Evolutionary conservation across 1,140 invertebrate genomes (phyloP).

Genomic region (Heliconius congener): DNA sequence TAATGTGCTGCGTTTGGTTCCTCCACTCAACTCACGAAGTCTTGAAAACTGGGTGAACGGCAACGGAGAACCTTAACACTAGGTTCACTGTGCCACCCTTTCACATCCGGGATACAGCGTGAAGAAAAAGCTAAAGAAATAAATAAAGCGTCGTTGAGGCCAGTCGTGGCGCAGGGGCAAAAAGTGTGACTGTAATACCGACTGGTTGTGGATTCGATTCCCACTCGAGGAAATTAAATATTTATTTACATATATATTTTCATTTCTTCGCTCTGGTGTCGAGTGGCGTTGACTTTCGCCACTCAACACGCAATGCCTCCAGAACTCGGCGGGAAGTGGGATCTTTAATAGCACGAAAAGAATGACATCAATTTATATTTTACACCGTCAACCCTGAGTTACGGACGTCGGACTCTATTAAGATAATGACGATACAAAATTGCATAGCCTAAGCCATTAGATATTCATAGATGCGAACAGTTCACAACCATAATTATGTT

Average conservation of each 20-base stretch:
- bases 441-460: slow-evolving; percentile 14
- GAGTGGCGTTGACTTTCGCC: too few species aligned
- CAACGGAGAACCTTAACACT: background rate
- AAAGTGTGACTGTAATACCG: too few species aligned
- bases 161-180: too few species aligned
- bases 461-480: slow-evolving; percentile 16
- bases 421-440: slow-evolving; percentile 21
- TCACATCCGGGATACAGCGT: background rate
- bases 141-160: too few species aligned
- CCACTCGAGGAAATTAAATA: too few species aligned
- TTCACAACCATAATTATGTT: slow-evolving; percentile 6
- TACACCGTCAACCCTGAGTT: background rate
- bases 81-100: too few species aligned
- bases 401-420: slow-evolving; percentile 11
- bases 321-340: too few species aligned
- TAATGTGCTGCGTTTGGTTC: background rate
- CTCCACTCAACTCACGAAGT: background rate
- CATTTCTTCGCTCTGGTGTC: too few species aligned
- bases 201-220: too few species aligned
- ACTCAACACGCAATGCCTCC: too few species aligned
- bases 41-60: too few species aligned
- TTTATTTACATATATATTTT: too few species aligned
- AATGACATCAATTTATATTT: background rate
- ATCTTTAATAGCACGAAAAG: background rate
- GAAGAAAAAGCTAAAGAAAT: background rate